Evolutionary conservation across 2,797 vertebrate species (phyloP).

Genomic region (Dicrostonyx torquatus): DNA sequence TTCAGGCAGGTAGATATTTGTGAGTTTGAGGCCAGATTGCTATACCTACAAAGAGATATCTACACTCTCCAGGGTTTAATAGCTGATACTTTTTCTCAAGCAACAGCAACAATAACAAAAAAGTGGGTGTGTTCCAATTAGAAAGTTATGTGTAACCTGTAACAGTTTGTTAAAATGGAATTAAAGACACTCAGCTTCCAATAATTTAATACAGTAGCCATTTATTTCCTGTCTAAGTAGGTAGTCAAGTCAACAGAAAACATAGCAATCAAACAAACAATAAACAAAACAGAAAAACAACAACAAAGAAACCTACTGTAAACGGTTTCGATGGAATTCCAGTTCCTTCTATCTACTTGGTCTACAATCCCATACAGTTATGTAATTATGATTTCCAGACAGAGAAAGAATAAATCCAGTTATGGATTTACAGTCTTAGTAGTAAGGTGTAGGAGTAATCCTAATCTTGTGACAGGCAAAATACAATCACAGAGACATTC

Average conservation of each 20-base stretch:
- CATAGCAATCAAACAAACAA: neutral
- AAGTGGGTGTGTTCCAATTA: neutral
- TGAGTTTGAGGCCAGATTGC: neutral
- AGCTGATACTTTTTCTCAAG: neutral
- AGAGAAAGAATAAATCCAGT: conserved; percentile 11
- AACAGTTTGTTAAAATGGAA: neutral
- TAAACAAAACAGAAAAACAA: too few relatives aligned
- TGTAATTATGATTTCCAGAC: neutral
- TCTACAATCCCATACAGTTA: neutral
- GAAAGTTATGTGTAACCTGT: neutral
- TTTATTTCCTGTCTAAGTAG: neutral
- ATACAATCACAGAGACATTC: neutral
- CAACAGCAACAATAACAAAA: neutral
- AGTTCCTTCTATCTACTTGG: neutral
- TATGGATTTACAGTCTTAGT: neutral
- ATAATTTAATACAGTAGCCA: neutral
- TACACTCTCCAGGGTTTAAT: neutral
- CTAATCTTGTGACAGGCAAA: neutral
- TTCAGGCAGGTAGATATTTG: neutral
- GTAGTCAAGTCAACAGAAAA: neutral
- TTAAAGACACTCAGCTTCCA: neutral
- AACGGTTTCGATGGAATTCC: neutral
- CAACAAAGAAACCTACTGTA: neutral
- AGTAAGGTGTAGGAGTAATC: neutral
- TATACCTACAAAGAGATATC: neutral